Evolutionary conservation across 2,113 vertebrate species (phyloP).

Genomic region (Pelmatolapia mariae): DNA sequence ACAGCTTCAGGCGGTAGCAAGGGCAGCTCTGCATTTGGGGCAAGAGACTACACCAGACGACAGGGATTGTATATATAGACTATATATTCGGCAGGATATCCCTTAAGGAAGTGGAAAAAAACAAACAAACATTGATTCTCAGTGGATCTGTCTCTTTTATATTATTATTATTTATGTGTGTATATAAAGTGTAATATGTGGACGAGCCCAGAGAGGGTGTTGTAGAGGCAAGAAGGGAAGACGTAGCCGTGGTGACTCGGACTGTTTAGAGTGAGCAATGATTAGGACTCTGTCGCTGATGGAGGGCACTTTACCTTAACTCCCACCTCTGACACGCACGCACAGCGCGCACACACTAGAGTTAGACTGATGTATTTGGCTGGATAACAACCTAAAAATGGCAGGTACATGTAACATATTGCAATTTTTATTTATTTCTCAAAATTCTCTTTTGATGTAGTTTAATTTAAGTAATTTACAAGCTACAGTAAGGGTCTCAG

Average conservation of each 20-base stretch:
- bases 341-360: not conserved
- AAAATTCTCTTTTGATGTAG: not conserved
- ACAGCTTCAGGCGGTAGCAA: slow-evolving; percentile 24
- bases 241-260: slow-evolving; percentile 43
- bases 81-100: slow-evolving; percentile 48
- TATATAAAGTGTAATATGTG: slow-evolving; percentile 62
- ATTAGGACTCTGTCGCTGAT: slow-evolving; percentile 44
- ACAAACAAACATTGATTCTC: slow-evolving; percentile 31
- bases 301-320: slow-evolving; percentile 71
- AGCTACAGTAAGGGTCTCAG: not conserved
- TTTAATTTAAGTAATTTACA: not conserved
- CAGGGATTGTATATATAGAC: slow-evolving; percentile 60
- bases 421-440: not conserved
- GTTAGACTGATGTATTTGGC: not conserved
- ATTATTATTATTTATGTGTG: slow-evolving; percentile 42
- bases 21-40: slow-evolving; percentile 8
- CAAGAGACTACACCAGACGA: slow-evolving; percentile 18
- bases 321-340: not conserved
- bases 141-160: slow-evolving; percentile 20
- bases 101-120: slow-evolving; percentile 14
- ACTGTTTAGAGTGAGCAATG: slow-evolving; percentile 59
- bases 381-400: not conserved
- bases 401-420: not conserved
- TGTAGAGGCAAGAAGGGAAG: slow-evolving; percentile 54
- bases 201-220: slow-evolving; percentile 47